Evolutionary conservation across 2,113 vertebrate species (phyloP).

Genomic region (Arizona elegans): DNA sequence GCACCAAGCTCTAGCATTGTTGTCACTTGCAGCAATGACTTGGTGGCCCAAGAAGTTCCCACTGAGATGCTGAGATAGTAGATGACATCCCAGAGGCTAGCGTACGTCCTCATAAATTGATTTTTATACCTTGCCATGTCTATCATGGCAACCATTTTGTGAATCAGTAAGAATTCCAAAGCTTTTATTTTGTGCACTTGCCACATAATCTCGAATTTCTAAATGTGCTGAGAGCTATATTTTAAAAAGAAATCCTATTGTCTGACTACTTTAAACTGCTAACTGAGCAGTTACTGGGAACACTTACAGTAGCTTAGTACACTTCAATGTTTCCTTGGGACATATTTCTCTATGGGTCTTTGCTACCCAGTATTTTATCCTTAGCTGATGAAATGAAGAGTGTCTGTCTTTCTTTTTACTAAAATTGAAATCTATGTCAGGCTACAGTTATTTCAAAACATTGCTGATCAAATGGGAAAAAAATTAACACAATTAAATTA

Average conservation of each 20-base stretch:
- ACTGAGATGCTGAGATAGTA: neutral
- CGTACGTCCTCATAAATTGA: neutral
- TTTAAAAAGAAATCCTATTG: neutral
- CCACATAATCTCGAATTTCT: neutral
- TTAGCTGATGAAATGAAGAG: neutral
- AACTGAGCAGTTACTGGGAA: neutral
- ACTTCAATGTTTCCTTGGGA: neutral
- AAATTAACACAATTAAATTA: neutral
- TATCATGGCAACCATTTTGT: neutral
- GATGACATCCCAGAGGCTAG: neutral
- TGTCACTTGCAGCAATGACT: neutral
- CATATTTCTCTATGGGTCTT: neutral
- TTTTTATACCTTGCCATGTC: neutral
- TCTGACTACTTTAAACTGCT: neutral
- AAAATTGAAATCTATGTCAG: neutral
- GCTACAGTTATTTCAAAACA: neutral
- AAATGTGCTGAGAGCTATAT: neutral
- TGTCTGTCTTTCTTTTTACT: neutral
- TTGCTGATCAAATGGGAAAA: neutral
- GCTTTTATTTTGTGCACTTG: neutral
- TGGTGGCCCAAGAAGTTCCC: neutral
- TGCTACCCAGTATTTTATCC: neutral
- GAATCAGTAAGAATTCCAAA: neutral
- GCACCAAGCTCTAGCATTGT: neutral
- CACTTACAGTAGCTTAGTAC: neutral